Evolutionary conservation across 2,113 vertebrate species (phyloP).

Genomic region (Lagopus muta): DNA sequence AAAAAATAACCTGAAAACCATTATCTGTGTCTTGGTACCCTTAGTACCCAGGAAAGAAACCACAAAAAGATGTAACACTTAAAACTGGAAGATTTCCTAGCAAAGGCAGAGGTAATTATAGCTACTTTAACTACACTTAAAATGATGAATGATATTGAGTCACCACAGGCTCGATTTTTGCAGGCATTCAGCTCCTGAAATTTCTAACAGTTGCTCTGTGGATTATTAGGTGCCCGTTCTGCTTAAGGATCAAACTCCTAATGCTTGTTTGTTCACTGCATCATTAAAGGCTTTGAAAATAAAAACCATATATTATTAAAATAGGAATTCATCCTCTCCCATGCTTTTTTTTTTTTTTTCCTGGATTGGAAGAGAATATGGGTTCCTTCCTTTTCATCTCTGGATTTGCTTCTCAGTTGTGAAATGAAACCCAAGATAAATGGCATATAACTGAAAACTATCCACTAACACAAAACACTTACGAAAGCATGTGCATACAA

Average conservation of each 20-base stretch:
- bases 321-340: neutral
- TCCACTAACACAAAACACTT: neutral
- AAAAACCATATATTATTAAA: neutral
- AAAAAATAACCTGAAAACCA: neutral
- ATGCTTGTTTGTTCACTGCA: neutral
- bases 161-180: neutral
- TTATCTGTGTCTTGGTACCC: neutral
- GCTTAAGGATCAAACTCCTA: neutral
- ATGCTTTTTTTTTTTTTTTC: neutral
- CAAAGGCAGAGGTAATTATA: neutral
- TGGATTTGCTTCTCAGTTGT: neutral
- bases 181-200: slow-evolving; percentile 7
- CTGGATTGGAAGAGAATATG: neutral
- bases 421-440: neutral
- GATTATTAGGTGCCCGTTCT: slow-evolving; percentile 4
- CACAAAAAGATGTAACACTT: neutral
- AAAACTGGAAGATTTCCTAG: neutral
- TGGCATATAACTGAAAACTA: neutral
- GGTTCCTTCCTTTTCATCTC: neutral
- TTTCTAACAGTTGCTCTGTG: neutral
- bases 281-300: slow-evolving; percentile 25
- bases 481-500: neutral
- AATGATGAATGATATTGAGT: slow-evolving; percentile 20
- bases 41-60: neutral
- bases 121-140: slow-evolving; percentile 12